These are phyloP conservation scores for Mastomys coucha DNA, from an alignment of 2,113 vertebrate genomes.

Conservation along the genomic window DNA sequence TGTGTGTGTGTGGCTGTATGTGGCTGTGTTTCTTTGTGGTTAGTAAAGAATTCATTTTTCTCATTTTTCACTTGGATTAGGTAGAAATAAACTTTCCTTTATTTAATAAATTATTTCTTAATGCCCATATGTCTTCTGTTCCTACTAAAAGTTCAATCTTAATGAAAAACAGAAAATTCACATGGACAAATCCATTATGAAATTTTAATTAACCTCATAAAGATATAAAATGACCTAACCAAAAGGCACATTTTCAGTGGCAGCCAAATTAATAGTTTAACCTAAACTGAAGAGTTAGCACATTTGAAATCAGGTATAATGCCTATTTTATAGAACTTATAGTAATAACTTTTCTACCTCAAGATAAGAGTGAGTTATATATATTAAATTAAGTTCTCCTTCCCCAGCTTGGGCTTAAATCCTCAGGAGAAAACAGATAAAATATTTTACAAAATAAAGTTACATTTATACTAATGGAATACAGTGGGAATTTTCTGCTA, in stretches of 20 bases:
- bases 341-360: background rate
- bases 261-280: slow-evolving; percentile 57
- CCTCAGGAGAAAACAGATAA: background rate
- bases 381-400: background rate
- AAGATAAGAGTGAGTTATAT: background rate
- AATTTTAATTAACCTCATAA: slow-evolving; percentile 67
- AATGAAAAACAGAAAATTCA: slow-evolving; percentile 67
- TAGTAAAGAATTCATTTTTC: background rate
- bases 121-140: background rate
- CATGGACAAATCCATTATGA: slow-evolving; percentile 39
- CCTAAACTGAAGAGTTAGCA: slow-evolving; percentile 55
- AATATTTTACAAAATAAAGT: background rate
- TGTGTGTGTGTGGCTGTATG: too few relatives aligned
- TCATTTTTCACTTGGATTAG: background rate
- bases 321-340: background rate
- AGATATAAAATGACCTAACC: slow-evolving; percentile 41
- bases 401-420: background rate
- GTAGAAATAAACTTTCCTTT: background rate
- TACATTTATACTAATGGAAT: background rate
- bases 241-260: slow-evolving; percentile 21
- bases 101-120: slow-evolving; percentile 46
- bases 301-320: slow-evolving; percentile 14
- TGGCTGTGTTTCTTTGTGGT: background rate
- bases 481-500: background rate
- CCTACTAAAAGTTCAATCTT: slow-evolving; percentile 29